A percentile compares a stretch with the other conserved stretches of the same genome.
These are phyloP conservation scores for Sarotherodon lohbergeri DNA, from an alignment of 2,113 vertebrate genomes.

Conservation along the genomic window DNA sequence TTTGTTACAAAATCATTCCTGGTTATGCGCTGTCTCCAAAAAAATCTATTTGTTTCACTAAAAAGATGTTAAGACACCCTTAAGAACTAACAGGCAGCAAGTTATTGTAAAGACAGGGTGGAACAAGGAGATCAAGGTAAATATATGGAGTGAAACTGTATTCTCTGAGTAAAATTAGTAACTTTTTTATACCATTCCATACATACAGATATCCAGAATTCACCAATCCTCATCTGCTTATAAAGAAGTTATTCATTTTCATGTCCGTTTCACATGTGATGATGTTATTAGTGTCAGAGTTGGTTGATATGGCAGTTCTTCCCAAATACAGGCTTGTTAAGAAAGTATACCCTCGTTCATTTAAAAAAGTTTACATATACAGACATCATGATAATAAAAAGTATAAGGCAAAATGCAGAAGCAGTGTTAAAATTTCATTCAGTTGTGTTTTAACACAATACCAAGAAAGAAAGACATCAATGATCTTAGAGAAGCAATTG, in stretches of 20 bases:
- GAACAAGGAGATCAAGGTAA: background rate
- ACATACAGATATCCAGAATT: background rate
- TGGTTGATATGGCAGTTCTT: too few relatives aligned
- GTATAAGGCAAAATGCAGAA: background rate
- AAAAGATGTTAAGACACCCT: background rate
- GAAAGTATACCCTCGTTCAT: too few relatives aligned
- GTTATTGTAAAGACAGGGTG: background rate
- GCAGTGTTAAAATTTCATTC: too few relatives aligned
- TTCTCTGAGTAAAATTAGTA: background rate
- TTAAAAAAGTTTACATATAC: background rate
- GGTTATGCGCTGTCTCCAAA: background rate
- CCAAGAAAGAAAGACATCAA: background rate
- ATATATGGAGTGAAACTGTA: background rate
- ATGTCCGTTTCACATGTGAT: background rate
- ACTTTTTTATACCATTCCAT: background rate
- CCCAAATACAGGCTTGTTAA: too few relatives aligned
- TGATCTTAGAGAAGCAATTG: background rate
- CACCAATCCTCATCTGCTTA: background rate
- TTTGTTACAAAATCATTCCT: background rate
- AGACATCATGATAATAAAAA: background rate
- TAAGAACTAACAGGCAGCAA: background rate
- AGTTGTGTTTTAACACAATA: background rate
- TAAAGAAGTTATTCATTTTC: background rate
- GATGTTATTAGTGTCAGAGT: too few relatives aligned
- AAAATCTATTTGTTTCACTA: background rate